Evolutionary conservation across 2,888 invertebrate species (phyloP).

Genomic region (Agrochola macilenta): DNA sequence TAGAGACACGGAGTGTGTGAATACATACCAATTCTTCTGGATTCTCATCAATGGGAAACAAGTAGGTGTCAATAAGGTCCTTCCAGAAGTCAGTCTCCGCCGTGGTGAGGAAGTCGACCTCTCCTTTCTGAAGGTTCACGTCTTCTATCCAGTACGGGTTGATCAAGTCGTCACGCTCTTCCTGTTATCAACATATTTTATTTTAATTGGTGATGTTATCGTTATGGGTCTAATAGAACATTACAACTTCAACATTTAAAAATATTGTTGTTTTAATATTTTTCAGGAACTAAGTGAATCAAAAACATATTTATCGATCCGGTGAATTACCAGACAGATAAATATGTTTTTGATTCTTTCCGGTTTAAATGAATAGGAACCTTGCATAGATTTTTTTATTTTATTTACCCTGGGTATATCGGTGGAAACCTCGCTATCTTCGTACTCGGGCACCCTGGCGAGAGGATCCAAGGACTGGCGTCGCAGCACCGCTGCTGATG

Average conservation of each 20-base stretch:
- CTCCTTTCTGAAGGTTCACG: constrained; percentile 96
- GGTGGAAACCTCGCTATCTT: constrained; percentile 81
- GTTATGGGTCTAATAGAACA: background rate
- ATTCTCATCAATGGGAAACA: constrained; percentile 97
- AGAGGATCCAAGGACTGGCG: constrained; percentile 72
- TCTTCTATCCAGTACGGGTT: constrained; percentile 99
- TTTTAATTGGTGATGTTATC: background rate
- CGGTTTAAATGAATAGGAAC: background rate
- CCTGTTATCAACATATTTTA: constrained; percentile 71
- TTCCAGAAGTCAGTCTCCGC: constrained; percentile 98
- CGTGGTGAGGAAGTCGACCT: constrained; percentile 96
- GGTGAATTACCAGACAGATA: background rate
- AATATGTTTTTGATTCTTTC: background rate
- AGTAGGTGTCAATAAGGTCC: constrained; percentile 97
- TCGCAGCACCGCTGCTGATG: constrained; percentile 78
- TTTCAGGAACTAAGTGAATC: background rate
- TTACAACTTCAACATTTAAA: background rate
- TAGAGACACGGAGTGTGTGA: background rate
- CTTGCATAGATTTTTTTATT: background rate
- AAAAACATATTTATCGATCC: background rate
- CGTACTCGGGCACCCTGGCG: constrained; percentile 78
- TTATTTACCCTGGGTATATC: constrained; percentile 81
- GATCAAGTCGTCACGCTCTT: constrained; percentile 95
- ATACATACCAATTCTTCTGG: constrained; percentile 95
- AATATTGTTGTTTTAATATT: background rate